A percentile compares a stretch with the other conserved stretches of the same genome.
Conservation (phyloP, 1,140 invertebrate species). For the Pentalonia nigronervosa region DNA sequence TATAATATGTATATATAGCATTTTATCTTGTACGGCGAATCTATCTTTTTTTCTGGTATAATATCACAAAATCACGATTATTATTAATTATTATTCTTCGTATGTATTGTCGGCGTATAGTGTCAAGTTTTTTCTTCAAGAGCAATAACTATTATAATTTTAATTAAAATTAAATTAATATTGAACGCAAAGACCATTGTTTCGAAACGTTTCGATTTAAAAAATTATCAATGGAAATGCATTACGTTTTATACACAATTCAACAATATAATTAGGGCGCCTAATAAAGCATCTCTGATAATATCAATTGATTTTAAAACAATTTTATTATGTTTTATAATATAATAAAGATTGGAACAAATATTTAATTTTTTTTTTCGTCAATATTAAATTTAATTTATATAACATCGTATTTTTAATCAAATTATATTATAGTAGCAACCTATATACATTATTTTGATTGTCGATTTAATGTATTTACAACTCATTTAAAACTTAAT, state of each 20-base stretch:
- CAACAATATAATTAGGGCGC: not conserved
- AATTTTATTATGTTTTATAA: not conserved
- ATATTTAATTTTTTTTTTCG: not conserved
- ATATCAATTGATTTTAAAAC: slow-evolving; percentile 3
- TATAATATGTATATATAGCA: not conserved
- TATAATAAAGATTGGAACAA: not conserved
- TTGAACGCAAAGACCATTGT: not conserved
- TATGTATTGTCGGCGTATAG: not conserved
- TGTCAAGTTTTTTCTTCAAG: not conserved
- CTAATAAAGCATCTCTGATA: not conserved
- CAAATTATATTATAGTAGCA: not conserved
- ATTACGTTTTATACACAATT: not conserved
- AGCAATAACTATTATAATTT: not conserved
- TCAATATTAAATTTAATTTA: not conserved
- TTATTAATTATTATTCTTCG: not conserved
- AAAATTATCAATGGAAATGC: not conserved
- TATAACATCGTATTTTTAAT: not conserved
- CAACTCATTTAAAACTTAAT: not conserved
- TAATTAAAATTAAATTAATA: not conserved
- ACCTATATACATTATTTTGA: not conserved
- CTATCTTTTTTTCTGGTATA: not conserved
- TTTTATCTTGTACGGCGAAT: too few relatives aligned
- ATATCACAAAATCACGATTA: not conserved
- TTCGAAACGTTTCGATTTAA: not conserved
- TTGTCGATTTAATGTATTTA: not conserved